Evolutionary conservation across 1,140 invertebrate species (phyloP).

Genomic region (Cydia amplana): DNA sequence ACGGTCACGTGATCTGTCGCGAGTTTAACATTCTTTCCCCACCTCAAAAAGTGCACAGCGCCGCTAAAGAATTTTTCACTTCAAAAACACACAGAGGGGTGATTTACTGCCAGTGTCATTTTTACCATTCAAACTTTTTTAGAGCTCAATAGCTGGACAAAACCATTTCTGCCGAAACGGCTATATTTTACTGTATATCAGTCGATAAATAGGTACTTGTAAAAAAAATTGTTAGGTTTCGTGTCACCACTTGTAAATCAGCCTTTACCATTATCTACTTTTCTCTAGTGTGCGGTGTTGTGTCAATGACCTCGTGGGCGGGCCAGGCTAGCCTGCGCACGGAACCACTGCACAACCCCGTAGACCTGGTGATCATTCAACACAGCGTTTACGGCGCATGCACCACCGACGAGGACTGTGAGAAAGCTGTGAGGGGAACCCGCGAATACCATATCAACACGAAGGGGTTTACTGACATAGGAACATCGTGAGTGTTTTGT

Average conservation of each 20-base stretch:
- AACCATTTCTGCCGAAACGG: too few species aligned
- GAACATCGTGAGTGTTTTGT: conserved; percentile 78
- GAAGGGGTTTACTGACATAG: conserved; percentile 82
- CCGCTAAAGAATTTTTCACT: too few species aligned
- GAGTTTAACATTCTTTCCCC: too few species aligned
- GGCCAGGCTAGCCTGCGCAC: conserved; percentile 61
- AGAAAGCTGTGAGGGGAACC: conserved; percentile 74
- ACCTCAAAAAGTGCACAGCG: too few species aligned
- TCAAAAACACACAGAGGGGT: not conserved
- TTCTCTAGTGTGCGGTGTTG: conserved; percentile 38
- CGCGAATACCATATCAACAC: conserved; percentile 83
- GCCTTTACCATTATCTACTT: not conserved
- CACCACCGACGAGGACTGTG: conserved; percentile 73
- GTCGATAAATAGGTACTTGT: too few species aligned
- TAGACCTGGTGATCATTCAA: conserved; percentile 83
- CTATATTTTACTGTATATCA: too few species aligned
- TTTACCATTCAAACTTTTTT: not conserved
- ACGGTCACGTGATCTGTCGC: too few species aligned
- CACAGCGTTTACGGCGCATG: conserved; percentile 84
- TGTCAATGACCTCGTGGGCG: conserved; percentile 42
- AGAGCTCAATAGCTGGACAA: not conserved
- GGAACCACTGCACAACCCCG: conserved; percentile 74
- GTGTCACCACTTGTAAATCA: too few species aligned
- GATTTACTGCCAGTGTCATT: not conserved
- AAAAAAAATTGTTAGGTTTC: too few species aligned